Evolutionary conservation across 2,888 invertebrate species (phyloP), one percentile per base, ranked within the genome.

Genomic region (Pandemis heparana): DNA sequence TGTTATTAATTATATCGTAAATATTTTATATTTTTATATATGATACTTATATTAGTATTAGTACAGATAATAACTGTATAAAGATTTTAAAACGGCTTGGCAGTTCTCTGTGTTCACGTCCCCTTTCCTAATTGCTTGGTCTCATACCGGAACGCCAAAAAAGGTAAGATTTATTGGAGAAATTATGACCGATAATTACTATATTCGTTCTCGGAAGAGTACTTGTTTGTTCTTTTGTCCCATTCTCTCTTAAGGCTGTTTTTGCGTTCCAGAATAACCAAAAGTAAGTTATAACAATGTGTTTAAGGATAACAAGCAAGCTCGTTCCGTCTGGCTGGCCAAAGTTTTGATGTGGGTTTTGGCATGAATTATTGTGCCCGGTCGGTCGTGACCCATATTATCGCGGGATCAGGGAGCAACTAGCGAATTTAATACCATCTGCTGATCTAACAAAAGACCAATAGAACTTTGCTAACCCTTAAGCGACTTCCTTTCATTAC

Each of bases 391-490:
- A 92, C 91, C 92, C 86, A 90, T 75, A 89, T 90, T 90, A 87
- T 91, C 77, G 77, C 78, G 75, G 82, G 89, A 90, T 91, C 92
- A 91, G 83, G 86, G 89, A 89, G 88, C 88, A 89, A 86, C 83
- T 79, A 87, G 85, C 83, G 78, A 89, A 87, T 84, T 84, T 84
- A 82, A 89, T 85, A 82, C 86, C 91, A 88, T 92, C 89, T 90
- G 90, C 85, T 81, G 74, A 74, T 76, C 74, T 79, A 83, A 93
- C 86, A 92, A 92, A 85, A 78, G 73, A 75, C 75, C 78, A 81
- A 87, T 83, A 86, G 81, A 87, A 87, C 86, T 87, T 84, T 79
- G 81, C 86, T 92, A 92, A 93, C 93, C 92, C 92, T 92, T 92
- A 87, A 82, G 81, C 86, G 84, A 89, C 88, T 91, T 92, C 94